Percentiles rank a stretch among this genome's conserved stretches.
Conservation (phyloP, 1,140 invertebrate genomes). For the Gyrodactylus bullatarudis region DNA sequence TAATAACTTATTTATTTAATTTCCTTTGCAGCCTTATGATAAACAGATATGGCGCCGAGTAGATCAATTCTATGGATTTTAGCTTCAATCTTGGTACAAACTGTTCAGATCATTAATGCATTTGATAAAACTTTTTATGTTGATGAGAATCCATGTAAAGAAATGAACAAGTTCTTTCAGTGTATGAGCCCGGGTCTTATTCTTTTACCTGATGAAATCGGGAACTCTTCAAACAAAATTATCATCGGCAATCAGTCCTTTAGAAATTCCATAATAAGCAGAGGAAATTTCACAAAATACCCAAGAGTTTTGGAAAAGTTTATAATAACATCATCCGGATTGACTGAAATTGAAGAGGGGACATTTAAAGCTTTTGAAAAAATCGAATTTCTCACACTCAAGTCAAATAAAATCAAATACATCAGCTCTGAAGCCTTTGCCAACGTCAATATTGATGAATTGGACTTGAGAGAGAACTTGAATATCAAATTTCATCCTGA, state of each 20-base stretch:
- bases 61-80: no score
- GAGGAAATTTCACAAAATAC: neutral
- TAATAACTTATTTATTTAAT: no score
- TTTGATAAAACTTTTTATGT: no score
- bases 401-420: neutral
- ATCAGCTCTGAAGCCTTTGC: neutral
- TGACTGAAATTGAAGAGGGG: neutral
- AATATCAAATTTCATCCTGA: neutral
- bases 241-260: neutral
- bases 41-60: no score
- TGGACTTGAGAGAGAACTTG: neutral
- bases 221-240: no score
- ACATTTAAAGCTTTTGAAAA: neutral
- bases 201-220: no score
- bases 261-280: neutral
- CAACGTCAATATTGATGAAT: neutral
- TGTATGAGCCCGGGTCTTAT: no score
- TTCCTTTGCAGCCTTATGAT: no score
- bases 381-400: neutral
- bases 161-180: no score
- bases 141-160: no score
- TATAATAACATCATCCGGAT: neutral
- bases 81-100: no score
- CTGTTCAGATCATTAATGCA: no score
- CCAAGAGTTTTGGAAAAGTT: neutral